A percentile compares a stretch with the other conserved stretches of the same genome.
These are phyloP conservation scores for Toxostoma redivivum DNA, from an alignment of 2,113 vertebrate species.

Conservation along the genomic window DNA sequence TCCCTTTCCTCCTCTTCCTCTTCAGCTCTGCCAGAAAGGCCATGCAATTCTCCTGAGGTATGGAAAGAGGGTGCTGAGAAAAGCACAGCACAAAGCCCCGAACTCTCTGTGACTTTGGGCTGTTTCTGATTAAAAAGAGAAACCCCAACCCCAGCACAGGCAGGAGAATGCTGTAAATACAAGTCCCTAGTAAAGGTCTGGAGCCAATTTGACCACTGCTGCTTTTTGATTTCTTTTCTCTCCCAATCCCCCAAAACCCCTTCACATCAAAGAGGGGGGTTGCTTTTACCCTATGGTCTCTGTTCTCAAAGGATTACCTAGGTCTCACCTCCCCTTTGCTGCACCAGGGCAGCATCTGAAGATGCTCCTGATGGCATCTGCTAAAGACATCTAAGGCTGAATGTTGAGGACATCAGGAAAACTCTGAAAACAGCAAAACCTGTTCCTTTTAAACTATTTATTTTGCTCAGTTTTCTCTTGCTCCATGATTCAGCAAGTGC, in stretches of 20 bases:
- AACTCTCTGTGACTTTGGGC: neutral
- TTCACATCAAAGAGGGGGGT: neutral
- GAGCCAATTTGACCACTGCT: neutral
- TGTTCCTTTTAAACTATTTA: neutral
- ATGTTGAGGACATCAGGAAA: neutral
- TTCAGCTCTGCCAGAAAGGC: neutral
- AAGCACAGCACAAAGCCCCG: neutral
- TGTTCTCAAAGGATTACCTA: neutral
- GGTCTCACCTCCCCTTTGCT: neutral
- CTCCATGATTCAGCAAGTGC: constrained; percentile 31
- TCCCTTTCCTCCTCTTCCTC: neutral
- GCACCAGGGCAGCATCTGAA: neutral
- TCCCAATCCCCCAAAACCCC: neutral
- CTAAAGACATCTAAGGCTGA: neutral
- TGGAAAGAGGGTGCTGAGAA: neutral
- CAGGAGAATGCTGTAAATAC: neutral
- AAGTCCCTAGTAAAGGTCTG: neutral
- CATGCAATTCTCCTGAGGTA: neutral
- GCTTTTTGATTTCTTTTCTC: neutral
- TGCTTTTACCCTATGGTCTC: neutral
- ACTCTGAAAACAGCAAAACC: neutral
- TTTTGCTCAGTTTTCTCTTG: neutral
- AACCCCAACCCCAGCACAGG: neutral
- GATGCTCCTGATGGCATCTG: neutral
- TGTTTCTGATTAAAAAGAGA: constrained; percentile 13